Evolutionary conservation across 2,113 vertebrate genomes (phyloP).

Genomic region (Aythya baeri): DNA sequence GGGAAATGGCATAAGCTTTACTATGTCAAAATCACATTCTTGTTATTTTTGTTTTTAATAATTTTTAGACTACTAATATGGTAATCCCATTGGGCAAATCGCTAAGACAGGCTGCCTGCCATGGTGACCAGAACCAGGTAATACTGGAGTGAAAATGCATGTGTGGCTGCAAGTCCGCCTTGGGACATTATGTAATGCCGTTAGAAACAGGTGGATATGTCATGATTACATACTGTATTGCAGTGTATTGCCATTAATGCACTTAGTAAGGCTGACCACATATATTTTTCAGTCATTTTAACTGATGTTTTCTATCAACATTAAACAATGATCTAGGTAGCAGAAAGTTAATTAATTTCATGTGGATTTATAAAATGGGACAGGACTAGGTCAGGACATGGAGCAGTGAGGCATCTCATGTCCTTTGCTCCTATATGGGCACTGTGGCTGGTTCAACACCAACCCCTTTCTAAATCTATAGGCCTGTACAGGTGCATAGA

Average conservation of each 20-base stretch:
- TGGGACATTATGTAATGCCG: not conserved
- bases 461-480: no score
- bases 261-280: not conserved
- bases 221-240: not conserved
- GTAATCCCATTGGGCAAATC: not conserved
- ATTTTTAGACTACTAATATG: not conserved
- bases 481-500: not conserved
- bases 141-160: not conserved
- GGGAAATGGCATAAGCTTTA: not conserved
- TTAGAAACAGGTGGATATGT: not conserved
- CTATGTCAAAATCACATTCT: not conserved
- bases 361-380: not conserved
- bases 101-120: not conserved
- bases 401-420: not conserved
- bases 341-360: not conserved
- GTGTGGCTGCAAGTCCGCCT: not conserved
- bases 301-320: not conserved
- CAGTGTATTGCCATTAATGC: not conserved
- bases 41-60: not conserved
- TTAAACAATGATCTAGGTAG: not conserved
- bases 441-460: not conserved
- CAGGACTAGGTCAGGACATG: not conserved
- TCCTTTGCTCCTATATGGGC: not conserved
- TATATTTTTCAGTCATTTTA: not conserved
- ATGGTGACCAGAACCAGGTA: not conserved